A percentile compares a stretch with the other conserved stretches of the same genome.
phyloP scores from a whole-genome alignment of 2,113 vertebrate genomes.

The Antennarius striatus region DNA sequence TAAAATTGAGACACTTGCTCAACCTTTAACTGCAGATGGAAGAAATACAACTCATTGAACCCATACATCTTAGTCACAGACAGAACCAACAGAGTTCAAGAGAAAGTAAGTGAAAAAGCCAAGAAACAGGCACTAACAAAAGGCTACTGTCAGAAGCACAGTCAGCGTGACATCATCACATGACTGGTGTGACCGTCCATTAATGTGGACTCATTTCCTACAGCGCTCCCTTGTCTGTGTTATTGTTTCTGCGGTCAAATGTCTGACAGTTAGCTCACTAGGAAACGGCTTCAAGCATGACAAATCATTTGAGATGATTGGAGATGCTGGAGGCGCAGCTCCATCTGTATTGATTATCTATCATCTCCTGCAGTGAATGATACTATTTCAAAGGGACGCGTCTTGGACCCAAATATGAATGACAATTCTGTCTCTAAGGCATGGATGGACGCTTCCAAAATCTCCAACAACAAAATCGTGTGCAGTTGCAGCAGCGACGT shows the following conservation, averaged over 20 bases:
- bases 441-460: too few species aligned
- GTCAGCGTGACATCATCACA: constrained; percentile 65
- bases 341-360: constrained; percentile 7
- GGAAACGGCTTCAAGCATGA: constrained; percentile 24
- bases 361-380: not conserved
- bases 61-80: too few species aligned
- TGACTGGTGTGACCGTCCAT: constrained; percentile 61
- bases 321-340: not conserved
- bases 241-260: constrained; percentile 47
- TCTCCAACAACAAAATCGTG: too few species aligned
- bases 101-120: not conserved
- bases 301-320: constrained; percentile 1
- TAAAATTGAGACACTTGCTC: too few species aligned
- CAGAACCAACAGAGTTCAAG: too few species aligned
- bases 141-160: constrained; percentile 45
- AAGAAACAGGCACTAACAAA: constrained; percentile 36
- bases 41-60: too few species aligned
- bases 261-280: constrained; percentile 38
- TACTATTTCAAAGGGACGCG: not conserved
- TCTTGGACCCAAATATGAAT: not conserved
- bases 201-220: constrained; percentile 43
- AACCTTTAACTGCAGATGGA: too few species aligned
- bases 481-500: too few species aligned
- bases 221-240: not conserved
- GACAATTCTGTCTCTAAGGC: not conserved